Evolutionary conservation across 2,888 invertebrate genomes (phyloP).

Genomic region (Drosophila setosimentum): DNA sequence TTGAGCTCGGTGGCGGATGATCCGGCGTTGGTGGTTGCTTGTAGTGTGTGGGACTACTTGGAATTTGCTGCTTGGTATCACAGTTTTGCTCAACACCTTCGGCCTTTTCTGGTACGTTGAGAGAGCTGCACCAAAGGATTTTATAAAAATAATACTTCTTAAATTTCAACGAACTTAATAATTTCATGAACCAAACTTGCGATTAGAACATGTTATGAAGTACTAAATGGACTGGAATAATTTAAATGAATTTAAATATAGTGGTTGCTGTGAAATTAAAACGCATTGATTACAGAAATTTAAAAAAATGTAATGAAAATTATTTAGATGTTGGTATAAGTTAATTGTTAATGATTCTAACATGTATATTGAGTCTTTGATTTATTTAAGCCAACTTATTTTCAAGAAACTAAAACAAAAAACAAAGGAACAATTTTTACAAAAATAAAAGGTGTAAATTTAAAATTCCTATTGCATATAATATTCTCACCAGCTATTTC

Average conservation of each 20-base stretch:
- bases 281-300: neutral
- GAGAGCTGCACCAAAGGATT: slow-evolving; percentile 46
- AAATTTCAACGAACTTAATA: neutral
- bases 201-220: neutral
- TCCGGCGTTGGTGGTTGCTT: slow-evolving; percentile 97
- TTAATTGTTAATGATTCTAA: neutral
- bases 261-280: neutral
- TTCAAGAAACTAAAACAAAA: rapidly evolving
- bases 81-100: slow-evolving; percentile 77
- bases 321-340: neutral
- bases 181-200: neutral
- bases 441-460: neutral
- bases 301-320: neutral
- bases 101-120: slow-evolving; percentile 62
- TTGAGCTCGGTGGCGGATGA: slow-evolving; percentile 96
- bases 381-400: neutral
- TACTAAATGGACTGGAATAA: neutral
- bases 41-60: slow-evolving; percentile 95
- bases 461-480: neutral
- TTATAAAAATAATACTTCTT: neutral
- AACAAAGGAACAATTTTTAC: no score
- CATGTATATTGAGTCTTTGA: neutral
- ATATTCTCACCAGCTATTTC: slow-evolving; percentile 80
- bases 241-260: neutral
- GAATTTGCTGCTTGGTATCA: slow-evolving; percentile 86